phyloP scores from a whole-genome alignment of 2,888 invertebrate species.

The Parapristionchus giblindavisi region DNA sequence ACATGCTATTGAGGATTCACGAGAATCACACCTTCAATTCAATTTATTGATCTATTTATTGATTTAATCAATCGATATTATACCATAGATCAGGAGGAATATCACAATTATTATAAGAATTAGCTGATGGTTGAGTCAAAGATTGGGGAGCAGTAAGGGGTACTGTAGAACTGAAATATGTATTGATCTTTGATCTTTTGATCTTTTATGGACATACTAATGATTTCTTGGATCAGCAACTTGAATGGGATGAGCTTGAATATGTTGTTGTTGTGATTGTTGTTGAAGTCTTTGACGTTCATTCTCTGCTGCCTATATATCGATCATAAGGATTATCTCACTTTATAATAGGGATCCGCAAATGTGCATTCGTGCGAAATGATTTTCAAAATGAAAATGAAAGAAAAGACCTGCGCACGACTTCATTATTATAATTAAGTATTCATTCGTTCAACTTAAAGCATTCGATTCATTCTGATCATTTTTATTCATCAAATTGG shows the following conservation, averaged over 20 bases:
- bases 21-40: constrained; percentile 32
- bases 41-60: neutral
- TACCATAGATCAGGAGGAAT: constrained; percentile 61
- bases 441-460: no score
- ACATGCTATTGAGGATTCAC: constrained; percentile 19
- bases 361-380: no score
- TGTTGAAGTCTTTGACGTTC: constrained; percentile 6
- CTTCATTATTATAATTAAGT: no score
- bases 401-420: no score
- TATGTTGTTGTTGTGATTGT: neutral
- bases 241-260: constrained; percentile 23
- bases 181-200: neutral
- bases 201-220: constrained; percentile 12
- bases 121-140: no score
- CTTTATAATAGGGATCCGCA: no score
- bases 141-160: constrained; percentile 15
- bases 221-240: constrained; percentile 24
- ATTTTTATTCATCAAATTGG: no score
- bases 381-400: no score
- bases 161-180: neutral
- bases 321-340: no score
- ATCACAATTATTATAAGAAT: constrained; percentile 44
- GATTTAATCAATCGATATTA: no score
- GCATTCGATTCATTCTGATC: no score
- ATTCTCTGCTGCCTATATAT: constrained; percentile 15